Base-by-base conservation (phyloP, 2,888 invertebrate genomes). In the Drosophila mayaguana region DNA sequence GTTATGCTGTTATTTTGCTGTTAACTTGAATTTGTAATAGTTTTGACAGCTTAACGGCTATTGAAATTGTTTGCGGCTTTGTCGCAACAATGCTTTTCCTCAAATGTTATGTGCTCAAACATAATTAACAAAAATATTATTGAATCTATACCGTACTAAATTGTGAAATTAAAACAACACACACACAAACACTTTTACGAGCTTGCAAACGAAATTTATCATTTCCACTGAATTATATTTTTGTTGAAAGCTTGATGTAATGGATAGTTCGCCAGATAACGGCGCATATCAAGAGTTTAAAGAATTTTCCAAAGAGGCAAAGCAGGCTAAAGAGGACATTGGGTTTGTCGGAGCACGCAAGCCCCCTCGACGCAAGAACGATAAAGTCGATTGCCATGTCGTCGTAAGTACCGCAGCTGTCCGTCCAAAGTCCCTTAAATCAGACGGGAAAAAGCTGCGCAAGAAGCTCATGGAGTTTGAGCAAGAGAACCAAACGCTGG, bases 391-490 rank as follows among this genome's bases (percentile, higher is more conserved):
- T 6, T 34, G 63, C 7, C 88, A 88, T 55, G 75, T 81, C 14
- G 75, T 85, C 28, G 69, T 86, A 7, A 36, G 57, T 20, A 65
- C 76, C n/a, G 38, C 80, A 22, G 59, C 69, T 25, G 51, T 51
- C 0, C 62, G 76, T n/a, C 46, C 74, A 3, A 70, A 72, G 14
- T 2, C 34, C 1, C 40, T 56, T 0, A 76, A 61, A 11, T 9
- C 75, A 7, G 83, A 75, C 2, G 16, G 78, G 18, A 81, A 81
- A 72, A 86, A 90, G 61, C 60, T 92, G 12, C 90, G 90, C 36
- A 90, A 88, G 56, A 91, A 90, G 56, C 77, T 92, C 12, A 61
- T 62, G 9, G 81, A 88, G 25, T 75, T 83, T 11, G 90, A 90
- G 48, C 73, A 86, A 46, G 80, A 90, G 53, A 92, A 92, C 45